phyloP scores from a whole-genome alignment of 2,888 invertebrate species.

The Drosophila prolongata region DNA sequence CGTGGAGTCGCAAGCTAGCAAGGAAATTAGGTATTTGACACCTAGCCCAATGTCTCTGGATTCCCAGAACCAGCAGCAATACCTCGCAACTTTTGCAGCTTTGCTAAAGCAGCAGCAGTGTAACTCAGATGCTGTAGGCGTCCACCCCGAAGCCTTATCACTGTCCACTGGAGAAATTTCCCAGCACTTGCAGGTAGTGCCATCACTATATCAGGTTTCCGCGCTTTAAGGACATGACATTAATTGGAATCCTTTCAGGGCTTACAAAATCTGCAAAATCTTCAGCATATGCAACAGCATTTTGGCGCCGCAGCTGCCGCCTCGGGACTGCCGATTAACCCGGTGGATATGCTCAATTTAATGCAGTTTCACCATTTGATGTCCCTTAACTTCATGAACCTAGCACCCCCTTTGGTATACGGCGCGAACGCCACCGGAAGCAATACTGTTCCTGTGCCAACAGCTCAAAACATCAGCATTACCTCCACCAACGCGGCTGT shows the following conservation, averaged over 20 bases:
- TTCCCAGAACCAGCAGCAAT: slow-evolving; percentile 53
- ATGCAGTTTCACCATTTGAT: slow-evolving; percentile 96
- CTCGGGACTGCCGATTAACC: slow-evolving; percentile 89
- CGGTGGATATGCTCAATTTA: slow-evolving; percentile 93
- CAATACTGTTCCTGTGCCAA: not conserved
- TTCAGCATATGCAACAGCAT: slow-evolving; percentile 83
- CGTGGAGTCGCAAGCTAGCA: slow-evolving; percentile 19
- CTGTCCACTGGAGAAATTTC: slow-evolving; percentile 49
- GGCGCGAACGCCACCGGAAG: slow-evolving; percentile 64
- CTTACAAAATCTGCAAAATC: slow-evolving; percentile 79
- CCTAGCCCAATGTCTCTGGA: slow-evolving; percentile 38
- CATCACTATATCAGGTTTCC: not conserved
- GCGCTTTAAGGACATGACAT: not conserved
- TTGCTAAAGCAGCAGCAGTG: slow-evolving; percentile 70
- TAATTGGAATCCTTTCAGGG: slow-evolving; percentile 50
- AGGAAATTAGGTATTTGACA: slow-evolving; percentile 36
- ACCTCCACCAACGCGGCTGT: not conserved
- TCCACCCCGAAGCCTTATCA: slow-evolving; percentile 43
- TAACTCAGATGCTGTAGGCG: slow-evolving; percentile 46
- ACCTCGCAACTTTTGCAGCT: slow-evolving; percentile 62
- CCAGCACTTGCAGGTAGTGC: slow-evolving; percentile 52
- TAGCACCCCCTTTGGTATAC: slow-evolving; percentile 91
- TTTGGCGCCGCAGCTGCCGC: slow-evolving; percentile 66
- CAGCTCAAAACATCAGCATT: slow-evolving; percentile 21
- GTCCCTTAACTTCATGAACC: slow-evolving; percentile 96